Evolutionary conservation across 2,113 vertebrate species (phyloP), one percentile per base, ranked within the genome.

Genomic region (Neolamprologus devosi): DNA sequence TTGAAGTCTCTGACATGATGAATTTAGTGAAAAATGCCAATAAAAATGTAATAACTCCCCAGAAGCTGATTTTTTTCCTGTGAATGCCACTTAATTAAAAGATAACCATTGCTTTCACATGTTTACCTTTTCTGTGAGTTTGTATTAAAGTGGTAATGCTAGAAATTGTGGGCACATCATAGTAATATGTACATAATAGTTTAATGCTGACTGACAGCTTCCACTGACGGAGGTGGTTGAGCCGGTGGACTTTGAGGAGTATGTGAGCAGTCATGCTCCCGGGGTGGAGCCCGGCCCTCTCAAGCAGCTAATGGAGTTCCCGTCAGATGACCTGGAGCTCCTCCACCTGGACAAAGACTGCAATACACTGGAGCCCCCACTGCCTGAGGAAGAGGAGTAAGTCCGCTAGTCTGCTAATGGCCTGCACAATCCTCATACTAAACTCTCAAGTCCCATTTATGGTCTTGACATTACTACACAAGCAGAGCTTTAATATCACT

Each of bases 161-260:
- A 79, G 10, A 87, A 60, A 33, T 75, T 19, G 79, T 28, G 42
- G 4, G n/a, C 6, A 8, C 26, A 40, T 81, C 26, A 35, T 70
- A 60, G 37, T 87, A 28, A 17, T 53, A 78, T 23, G 12, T 81
- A 37, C 37, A 19, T 90, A 80, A 86, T 80, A 28, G 2, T 91
- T 19, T 75, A 28, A 81, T 89, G 49, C 55, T 88, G 42, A 80
- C 87, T 87, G 58, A 79, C 94, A 98, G 98, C 95, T 98, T 78
- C 98, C 98, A 1, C 93, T 98, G 86, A 96, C 97, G 0, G 98
- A 98, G 88, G 97, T 98, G 83, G 96, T 98, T 3, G 97, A 98
- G 84, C 98, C 98, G 0, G 89, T 98, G 86, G 98, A 98, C 89
- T 98, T 97, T 19, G 98, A 98, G 93, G 97, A 97, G 2, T 97